Evolutionary conservation across 2,113 vertebrate species (phyloP).

Genomic region (Varanus komodoensis): DNA sequence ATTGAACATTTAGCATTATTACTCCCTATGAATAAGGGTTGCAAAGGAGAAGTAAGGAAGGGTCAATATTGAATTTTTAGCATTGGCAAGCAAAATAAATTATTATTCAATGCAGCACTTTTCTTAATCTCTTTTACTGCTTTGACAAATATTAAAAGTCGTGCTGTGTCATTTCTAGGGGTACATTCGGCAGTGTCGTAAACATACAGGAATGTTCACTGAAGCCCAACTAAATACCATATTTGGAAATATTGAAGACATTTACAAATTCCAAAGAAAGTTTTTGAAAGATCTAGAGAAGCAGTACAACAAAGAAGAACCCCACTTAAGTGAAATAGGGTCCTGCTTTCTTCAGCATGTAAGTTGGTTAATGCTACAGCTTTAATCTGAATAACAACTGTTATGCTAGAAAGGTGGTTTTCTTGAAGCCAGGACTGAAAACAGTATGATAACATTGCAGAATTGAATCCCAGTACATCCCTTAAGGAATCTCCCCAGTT

Average conservation of each 20-base stretch:
- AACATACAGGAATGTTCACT: constrained; percentile 95
- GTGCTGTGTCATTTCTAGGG: constrained; percentile 78
- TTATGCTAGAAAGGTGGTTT: not conserved
- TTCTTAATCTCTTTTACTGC: not conserved
- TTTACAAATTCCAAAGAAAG: constrained; percentile 96
- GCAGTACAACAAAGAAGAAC: constrained; percentile 93
- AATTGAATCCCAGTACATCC: not conserved
- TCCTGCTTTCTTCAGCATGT: constrained; percentile 96
- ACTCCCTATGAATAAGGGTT: not conserved
- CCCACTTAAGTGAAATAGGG: constrained; percentile 95
- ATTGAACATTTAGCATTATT: not conserved
- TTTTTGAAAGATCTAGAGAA: constrained; percentile 96
- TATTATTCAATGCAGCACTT: constrained; percentile 3
- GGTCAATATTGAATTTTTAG: not conserved
- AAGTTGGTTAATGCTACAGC: constrained; percentile 44
- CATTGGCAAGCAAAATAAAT: not conserved
- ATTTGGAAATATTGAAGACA: constrained; percentile 99
- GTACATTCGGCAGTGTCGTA: constrained; percentile 96
- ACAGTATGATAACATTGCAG: constrained; percentile 15
- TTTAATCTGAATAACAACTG: constrained; percentile 9
- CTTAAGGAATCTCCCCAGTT: constrained; percentile 7
- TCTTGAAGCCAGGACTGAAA: not conserved
- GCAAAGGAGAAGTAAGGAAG: not conserved
- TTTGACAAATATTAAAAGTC: not conserved
- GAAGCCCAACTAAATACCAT: constrained; percentile 89